Base-by-base conservation (phyloP, 2,797 vertebrate species). In the Sebastiscus albofasciatus region DNA sequence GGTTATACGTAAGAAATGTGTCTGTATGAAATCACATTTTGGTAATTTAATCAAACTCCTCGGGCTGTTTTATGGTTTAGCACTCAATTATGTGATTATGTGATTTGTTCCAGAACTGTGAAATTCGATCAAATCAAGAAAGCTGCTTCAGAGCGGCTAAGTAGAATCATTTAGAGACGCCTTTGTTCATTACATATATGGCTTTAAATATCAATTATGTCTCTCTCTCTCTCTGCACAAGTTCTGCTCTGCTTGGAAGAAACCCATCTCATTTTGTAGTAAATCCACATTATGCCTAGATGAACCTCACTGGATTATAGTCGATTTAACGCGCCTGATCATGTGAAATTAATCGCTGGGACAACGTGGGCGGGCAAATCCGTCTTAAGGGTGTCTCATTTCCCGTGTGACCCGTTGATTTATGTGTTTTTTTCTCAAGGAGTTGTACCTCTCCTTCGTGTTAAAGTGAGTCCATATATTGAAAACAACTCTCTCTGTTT, bases 291-390 rank as follows among this genome's bases (percentile, higher is more conserved):
- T 83, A 86, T 85, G 46, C 83, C 76, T n/a, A 65, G 85, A 90
- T 83, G 82, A 88, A 72, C 62, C 52, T 83, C 73, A 42, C n/a
- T 0, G 86, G 91, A 90, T 94, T 92, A 90, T 65, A 76, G 36
- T 26, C 46, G 80, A 84, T 83, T 93, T 86, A 93, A 85, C 77
- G 74, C 55, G 27, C 71, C 83, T 83, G 87, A 90, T 93, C 91
- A 93, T 92, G 89, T 93, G 89, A 93, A 92, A 92, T 94, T 39
- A 93, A 94, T 92, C 83, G 80, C 77, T 67, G 60, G 26, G 85
- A 81, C 85, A 79, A 89, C 29, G 71, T 92, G 90, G 91, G 89
- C 85, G 89, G 89, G 80, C 82, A 81, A 81, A 77, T 88, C 67
- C 67, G 75, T 77, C 77, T 73, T 46, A 26, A 34, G 69, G 68